Evolutionary conservation across 92 coral and sea anemone species (phyloP).

Genomic region (Porites lobata): DNA sequence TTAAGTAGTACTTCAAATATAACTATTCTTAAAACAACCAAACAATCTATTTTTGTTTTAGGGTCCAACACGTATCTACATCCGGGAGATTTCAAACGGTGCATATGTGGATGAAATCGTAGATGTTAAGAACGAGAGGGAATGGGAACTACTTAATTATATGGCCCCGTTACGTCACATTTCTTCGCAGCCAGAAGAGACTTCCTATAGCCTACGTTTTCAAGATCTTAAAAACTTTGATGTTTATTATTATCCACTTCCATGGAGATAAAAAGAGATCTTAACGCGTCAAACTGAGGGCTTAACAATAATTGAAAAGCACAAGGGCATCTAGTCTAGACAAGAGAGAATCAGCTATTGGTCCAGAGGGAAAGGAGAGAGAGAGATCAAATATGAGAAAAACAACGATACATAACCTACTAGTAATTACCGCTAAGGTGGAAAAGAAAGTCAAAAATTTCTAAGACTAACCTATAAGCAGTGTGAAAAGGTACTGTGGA

Average conservation of each 20-base stretch:
- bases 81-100: slow-evolving; percentile 73
- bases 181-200: slow-evolving; percentile 26
- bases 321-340: too few relatives aligned
- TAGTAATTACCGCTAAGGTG: too few relatives aligned
- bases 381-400: too few relatives aligned
- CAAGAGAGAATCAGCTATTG: too few relatives aligned
- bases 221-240: slow-evolving; percentile 74
- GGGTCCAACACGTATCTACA: slow-evolving; percentile 83
- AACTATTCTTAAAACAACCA: neutral
- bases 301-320: too few relatives aligned
- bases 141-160: slow-evolving; percentile 79
- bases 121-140: slow-evolving; percentile 70
- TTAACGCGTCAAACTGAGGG: too few relatives aligned
- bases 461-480: too few relatives aligned
- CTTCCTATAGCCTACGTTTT: slow-evolving; percentile 35
- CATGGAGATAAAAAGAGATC: slow-evolving; percentile 47
- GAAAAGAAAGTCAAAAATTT: too few relatives aligned
- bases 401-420: too few relatives aligned
- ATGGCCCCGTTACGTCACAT: slow-evolving; percentile 75
- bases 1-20: too few relatives aligned
- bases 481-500: too few relatives aligned
- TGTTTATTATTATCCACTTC: slow-evolving; percentile 60
- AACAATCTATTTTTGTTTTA: slow-evolving; percentile 18
- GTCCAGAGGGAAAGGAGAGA: too few relatives aligned
- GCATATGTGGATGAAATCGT: slow-evolving; percentile 79